Evolutionary conservation across 1,140 invertebrate species (phyloP), one percentile per base, ranked within the genome.

Genomic region (Brachionus sp.): DNA sequence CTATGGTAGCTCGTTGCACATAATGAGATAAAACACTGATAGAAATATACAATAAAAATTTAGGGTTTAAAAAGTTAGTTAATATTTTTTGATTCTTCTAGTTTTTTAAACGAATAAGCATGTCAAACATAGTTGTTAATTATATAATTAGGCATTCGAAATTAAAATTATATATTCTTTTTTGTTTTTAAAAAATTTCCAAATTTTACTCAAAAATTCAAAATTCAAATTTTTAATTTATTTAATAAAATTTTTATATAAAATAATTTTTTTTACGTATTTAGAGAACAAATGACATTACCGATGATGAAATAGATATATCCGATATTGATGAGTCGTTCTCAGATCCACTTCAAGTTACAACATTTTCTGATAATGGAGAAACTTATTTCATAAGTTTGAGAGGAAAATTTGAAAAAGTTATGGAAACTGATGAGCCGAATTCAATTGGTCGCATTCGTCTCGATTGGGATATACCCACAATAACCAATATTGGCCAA

Each of bases 251-350:
- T 25, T 50, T 25, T 29, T 29, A 29, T 2, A 29, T 2, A 29
- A 29, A 42, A 7, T 68, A 3, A 16, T 33, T 37, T 33, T 5
- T 83, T 29, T 3, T 77, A 39, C 13, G 23, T 46, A n/a, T n/a
- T 29, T 12, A 68, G 66, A 44, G 23, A 57, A 9, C 83, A 35
- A 66, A 57, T 35, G 77, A 62, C 37, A 53, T 77, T 19, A 62
- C 9, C 33, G 68, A 83, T 46, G 39, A 84, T 16, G 62, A 87
- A 50, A 84, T 87, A 13, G 87, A 88, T 84, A 86, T 87, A 19
- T 86, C 86, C 39, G 86, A 87, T 33, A 83, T 87, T 35, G 88
- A 89, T 75, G 85, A 87, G 46, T 86, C 88, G 3, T 86, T 86
- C 1, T 89, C 88, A 12, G 86, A 87, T 23, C 84, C 87, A 35